Conservation (phyloP, 2,113 vertebrate genomes). For the Columbina picui region DNA sequence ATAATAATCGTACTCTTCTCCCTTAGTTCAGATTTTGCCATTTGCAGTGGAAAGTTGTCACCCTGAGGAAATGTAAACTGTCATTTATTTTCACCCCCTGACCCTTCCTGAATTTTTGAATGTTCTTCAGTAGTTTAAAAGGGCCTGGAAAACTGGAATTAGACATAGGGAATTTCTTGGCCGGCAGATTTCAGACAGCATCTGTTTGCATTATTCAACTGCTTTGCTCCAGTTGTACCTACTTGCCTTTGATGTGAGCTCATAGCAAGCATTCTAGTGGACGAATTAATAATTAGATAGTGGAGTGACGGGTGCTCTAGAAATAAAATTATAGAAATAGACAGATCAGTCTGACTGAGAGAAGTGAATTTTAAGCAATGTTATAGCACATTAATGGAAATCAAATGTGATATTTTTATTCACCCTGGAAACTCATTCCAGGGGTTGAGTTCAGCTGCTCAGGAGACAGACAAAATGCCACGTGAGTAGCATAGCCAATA, state of each 20-base stretch:
- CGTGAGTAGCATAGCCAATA: constrained; percentile 14
- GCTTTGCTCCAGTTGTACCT: neutral
- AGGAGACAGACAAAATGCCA: neutral
- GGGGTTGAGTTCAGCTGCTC: constrained; percentile 6
- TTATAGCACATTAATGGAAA: constrained; percentile 37
- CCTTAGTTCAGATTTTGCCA: neutral
- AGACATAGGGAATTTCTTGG: neutral
- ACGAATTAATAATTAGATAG: neutral
- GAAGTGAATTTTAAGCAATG: neutral
- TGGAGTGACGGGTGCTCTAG: neutral
- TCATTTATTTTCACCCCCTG: neutral
- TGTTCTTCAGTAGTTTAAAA: neutral
- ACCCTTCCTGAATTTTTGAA: neutral
- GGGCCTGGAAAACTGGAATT: neutral
- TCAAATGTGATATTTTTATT: constrained; percentile 25
- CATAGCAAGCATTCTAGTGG: neutral
- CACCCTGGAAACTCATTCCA: constrained; percentile 30
- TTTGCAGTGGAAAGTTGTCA: neutral
- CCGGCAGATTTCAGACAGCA: neutral
- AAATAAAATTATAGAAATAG: neutral
- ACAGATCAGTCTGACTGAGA: neutral
- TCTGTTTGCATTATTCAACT: neutral
- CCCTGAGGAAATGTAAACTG: neutral
- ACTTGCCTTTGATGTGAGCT: neutral
- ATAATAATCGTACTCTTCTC: neutral